Evolutionary conservation across 92 coral and sea anemone species (phyloP), one percentile per base, ranked within the genome.

Genomic region (Phenganax stokvisi): DNA sequence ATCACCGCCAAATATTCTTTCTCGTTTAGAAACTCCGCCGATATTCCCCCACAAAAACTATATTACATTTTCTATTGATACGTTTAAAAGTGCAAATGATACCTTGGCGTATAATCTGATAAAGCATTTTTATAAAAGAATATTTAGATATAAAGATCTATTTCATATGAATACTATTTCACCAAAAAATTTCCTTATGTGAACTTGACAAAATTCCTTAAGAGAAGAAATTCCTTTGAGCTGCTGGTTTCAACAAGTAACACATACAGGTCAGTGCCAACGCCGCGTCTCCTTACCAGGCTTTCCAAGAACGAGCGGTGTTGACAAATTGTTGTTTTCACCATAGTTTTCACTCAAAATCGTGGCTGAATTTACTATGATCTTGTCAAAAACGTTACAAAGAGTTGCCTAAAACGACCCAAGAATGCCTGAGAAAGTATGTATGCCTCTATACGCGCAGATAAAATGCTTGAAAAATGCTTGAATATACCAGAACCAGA

Each of bases 281-380:
- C 90, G 86, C 81, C 86, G 90, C 84, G 85, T 89, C 68, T 92
- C 88, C 60, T 77, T 81, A 7, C 96, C 96, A 82, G 91, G 86
- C 83, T 87, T 88, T 76, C 87, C 84, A 71, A 85, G 91, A 29
- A 92, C 92, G 61, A 92, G 30, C 73, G 52, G 73, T 68, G 52
- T 68, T 30, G 52, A 68, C 51, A 67, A 28, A 5, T 6, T 68
- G 73, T 68, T 68, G 29, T 68, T 28, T 37, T 1, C 47, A 37
- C 47, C 2, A 37, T 37, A 37, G 73, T 68, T 68, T 68, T 13
- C 12, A 25, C 12, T 30, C 16, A 30, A 68, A 68, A 68, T 30
- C n/a, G 53, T 30, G 53, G 37, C 52, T 28, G 73, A 37, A 30
- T 7, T 68, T 68, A 68, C 31, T 53, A 68, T 6, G 31, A n/a